phyloP scores from a whole-genome alignment of 2,113 vertebrate genomes.

The Silurus glanis region DNA sequence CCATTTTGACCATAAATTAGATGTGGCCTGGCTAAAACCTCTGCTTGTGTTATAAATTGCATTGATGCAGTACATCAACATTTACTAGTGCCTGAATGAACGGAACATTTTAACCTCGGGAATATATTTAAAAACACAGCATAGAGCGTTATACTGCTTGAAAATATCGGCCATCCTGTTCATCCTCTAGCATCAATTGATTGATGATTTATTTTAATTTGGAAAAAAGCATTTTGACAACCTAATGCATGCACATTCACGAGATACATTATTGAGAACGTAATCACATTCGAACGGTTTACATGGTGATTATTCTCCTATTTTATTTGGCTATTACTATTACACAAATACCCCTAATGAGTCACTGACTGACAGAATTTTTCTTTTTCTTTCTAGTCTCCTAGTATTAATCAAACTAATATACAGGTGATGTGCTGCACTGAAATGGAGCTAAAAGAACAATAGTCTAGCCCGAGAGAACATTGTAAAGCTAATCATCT shows the following conservation, averaged over 20 bases:
- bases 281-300: not conserved
- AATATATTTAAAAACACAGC: not conserved
- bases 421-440: not conserved
- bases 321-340: not conserved
- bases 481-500: slow-evolving; percentile 31
- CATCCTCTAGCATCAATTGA: too few relatives aligned
- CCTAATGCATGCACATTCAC: not conserved
- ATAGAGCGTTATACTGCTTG: not conserved
- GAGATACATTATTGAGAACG: not conserved
- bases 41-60: not conserved
- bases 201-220: not conserved
- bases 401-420: not conserved
- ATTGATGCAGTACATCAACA: not conserved
- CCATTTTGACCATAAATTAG: not conserved
- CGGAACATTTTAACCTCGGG: not conserved
- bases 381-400: not conserved
- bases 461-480: not conserved
- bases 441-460: not conserved
- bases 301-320: not conserved
- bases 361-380: not conserved
- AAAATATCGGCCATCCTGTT: not conserved
- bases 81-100: not conserved
- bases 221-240: not conserved
- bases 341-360: not conserved
- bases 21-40: not conserved